Base-by-base conservation (phyloP, 1,140 invertebrate species). In the Latrodectus geometricus region DNA sequence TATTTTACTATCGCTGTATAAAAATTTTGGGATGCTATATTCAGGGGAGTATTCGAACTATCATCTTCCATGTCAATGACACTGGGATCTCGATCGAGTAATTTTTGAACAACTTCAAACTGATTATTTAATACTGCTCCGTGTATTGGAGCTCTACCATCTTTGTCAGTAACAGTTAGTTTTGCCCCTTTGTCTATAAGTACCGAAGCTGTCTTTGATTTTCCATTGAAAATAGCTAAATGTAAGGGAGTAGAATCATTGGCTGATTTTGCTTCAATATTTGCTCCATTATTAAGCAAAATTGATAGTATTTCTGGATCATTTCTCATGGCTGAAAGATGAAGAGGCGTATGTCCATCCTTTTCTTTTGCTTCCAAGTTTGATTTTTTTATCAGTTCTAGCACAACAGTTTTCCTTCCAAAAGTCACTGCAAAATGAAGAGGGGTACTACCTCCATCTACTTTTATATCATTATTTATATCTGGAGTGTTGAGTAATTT, bases 351-450 rank as follows among this genome's bases (percentile, higher is more conserved):
- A 54, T 23, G n/a, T 72, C 93, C 93, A 92, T 97, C 96, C 92
- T 97, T 97, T 9, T 97, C 98, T 61, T 94, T 95, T 14, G 96
- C 94, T 90, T 98, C 97, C 91, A 96, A 95, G 91, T 99, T 98
- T 74, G 98, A 98, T 92, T 98, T 97, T 90, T 97, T 95, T n/a
- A 99, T 91, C 15, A 99, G 92, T 0, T 97, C 97, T 90, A 97
- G 98, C 88, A 99, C 98, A 89, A 99, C 99, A 9, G 97, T 96
- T 8, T 97, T 96, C 90, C 99, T 98, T 0, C 98, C 98, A 89
- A 96, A 96, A 88, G 94, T 93, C 0, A 96, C 96, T 1, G 97
- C 97, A 0, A 96, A 97, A 90, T 98, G 97, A 88, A 98, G 97
- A 90, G 96, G 96, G 70, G 96, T 92, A 0, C 8, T 8, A 8